Conservation (phyloP, 2,113 vertebrate genomes). For the Heptranchias perlo region DNA sequence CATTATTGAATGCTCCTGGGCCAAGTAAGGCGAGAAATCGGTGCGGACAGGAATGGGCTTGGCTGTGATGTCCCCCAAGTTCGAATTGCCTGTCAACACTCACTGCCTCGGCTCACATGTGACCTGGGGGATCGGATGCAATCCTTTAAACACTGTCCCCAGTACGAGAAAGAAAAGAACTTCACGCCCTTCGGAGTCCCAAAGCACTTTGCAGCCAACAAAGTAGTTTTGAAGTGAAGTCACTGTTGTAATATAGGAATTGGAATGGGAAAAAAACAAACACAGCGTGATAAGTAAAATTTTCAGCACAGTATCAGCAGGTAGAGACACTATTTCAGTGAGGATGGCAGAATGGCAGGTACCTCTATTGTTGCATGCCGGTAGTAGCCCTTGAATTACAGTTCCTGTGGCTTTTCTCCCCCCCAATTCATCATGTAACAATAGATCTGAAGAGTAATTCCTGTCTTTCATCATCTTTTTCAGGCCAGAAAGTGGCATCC, state of each 20-base stretch:
- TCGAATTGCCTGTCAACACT: neutral
- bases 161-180: neutral
- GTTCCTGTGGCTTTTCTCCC: neutral
- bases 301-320: neutral
- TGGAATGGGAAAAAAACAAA: neutral
- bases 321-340: neutral
- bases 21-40: neutral
- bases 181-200: neutral
- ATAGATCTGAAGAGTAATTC: neutral
- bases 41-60: neutral
- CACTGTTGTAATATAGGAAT: neutral
- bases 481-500: neutral
- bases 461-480: neutral
- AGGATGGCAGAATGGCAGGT: neutral
- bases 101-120: neutral
- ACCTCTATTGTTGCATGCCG: neutral
- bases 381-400: neutral
- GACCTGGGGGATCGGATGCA: neutral
- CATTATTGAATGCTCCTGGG: neutral
- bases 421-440: neutral
- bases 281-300: neutral
- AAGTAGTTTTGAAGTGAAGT: slow-evolving; percentile 7
- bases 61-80: neutral
- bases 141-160: neutral
- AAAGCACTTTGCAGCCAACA: neutral